Base-by-base conservation (phyloP, 2,797 vertebrate species). In the Phylloscopus collybita region DNA sequence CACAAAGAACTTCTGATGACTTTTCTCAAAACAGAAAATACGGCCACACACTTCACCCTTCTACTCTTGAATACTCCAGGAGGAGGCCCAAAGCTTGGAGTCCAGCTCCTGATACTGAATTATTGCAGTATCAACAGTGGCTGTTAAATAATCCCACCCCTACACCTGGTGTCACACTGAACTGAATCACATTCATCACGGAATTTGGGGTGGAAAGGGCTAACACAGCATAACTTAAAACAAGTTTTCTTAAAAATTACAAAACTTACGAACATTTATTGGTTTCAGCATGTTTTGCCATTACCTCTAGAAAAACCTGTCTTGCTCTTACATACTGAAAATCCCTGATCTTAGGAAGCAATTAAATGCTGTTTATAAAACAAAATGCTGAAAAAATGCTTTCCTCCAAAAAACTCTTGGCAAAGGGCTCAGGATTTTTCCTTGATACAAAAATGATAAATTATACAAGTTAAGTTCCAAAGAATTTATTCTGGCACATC, bases 1-100 rank as follows among this genome's bases (percentile, higher is more conserved):
- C 93, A 76, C 42, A 27, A 76, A 64, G 61, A 97, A 97, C 93
- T 98, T 95, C 61, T 74, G 81, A 90, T 51, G 62, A 97, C 94
- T 97, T 95, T 84, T 76, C 73, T 64, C 49, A 85, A 85, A 92
- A 74, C 1, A 32, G 53, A 59, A 59, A 94, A 91, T 29, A 32
- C 3, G 59, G 70, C 16, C 62, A n/a, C 19, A 45, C 38, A 32
- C 49, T 81, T 74, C 0, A 4, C 22, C 75, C 40, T 51, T 76
- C 80, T 34, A 22, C 54, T 85, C 26, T 3, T 67, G 38, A 93
- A 84, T n/a, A 38, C 15, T 78, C 53, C 62, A 49, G 17, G 30
- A 54, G 22, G 16, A 42, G 61, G 61, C 53, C 64, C 60, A 67
- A 87, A 51, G 25, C 16, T 19, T 34, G 19, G 13, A n/a, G 26